Base-by-base conservation (phyloP, 2,113 vertebrate genomes). In the Amphiprion ocellaris region DNA sequence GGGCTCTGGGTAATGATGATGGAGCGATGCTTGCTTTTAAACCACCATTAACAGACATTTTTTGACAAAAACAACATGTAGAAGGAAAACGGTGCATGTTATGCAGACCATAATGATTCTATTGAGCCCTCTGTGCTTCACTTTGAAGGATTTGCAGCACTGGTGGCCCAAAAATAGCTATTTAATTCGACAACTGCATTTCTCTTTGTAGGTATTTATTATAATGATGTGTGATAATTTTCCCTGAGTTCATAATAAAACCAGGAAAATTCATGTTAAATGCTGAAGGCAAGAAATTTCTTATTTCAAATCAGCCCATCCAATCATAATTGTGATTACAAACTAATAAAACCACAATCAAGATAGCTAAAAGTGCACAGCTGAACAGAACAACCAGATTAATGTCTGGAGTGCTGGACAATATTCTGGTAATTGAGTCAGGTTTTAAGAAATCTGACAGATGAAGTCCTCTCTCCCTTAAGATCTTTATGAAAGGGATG, bases 271-370 rank as follows among this genome's bases (percentile, higher is more conserved):
- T 61, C 21, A 65, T 14, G 11, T 71, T 52, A 61, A 30, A 50
- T 76, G 62, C 81, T 74, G 23, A 3, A 55, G 68, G 74, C 52
- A 26, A 54, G 30, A 19, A 81, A 70, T 5, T 28, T 65, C n/a
- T 46, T 30, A 24, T 77, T 80, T 80, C 19, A 69, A 63, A 69
- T 44, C 63, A 72, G 28, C 49, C 46, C 26, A 59, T 60, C 58
- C 68, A 56, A 69, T 74, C 69, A 70, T 76, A 67, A 61, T 19
- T 69, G 53, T 75, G 76, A 88, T 87, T 79, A 68, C 49, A 79
- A 72, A 73, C 74, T 69, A 72, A 87, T 78, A 79, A 86, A 85
- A 55, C 72, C 30, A 79, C 82, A 82, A 55, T 58, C 23, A 10
- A 46, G 54, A 69, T 78, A 71, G 88, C 88, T 84, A 68, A 21